phyloP scores from a whole-genome alignment of 2,888 invertebrate species.

The Zygaena filipendulae region DNA sequence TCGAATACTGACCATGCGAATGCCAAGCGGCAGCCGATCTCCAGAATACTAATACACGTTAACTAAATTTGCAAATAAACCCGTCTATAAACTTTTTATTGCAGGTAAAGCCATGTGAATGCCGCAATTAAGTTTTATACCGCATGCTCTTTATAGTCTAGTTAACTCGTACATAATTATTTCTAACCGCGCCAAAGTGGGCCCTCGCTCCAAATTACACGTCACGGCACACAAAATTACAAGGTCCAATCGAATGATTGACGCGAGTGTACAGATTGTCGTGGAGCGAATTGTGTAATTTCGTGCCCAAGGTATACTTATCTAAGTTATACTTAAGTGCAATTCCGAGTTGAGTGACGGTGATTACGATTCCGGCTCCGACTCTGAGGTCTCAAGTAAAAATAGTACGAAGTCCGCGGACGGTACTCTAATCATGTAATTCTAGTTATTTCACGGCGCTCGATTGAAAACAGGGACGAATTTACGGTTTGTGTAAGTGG shows the following conservation, averaged over 20 bases:
- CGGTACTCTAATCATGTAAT: slow-evolving; percentile 43
- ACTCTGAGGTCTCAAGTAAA: slow-evolving; percentile 35
- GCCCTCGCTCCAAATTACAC: background rate
- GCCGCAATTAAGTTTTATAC: no score
- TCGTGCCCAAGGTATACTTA: slow-evolving; percentile 27
- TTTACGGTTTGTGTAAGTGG: slow-evolving; percentile 12
- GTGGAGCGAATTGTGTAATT: slow-evolving; percentile 21
- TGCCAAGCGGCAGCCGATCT: no score
- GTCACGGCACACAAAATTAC: background rate
- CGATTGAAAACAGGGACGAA: slow-evolving; percentile 38
- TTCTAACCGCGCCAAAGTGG: no score
- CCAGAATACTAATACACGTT: no score
- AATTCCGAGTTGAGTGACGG: slow-evolving; percentile 33
- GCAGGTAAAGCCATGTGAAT: no score
- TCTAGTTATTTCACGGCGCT: slow-evolving; percentile 38
- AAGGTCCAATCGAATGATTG: slow-evolving; percentile 6
- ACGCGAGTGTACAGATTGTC: slow-evolving; percentile 11
- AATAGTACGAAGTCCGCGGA: slow-evolving; percentile 31
- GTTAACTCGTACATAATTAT: no score
- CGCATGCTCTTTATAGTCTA: no score
- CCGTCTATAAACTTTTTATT: no score
- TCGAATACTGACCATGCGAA: no score
- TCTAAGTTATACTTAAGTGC: slow-evolving; percentile 34
- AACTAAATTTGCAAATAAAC: no score
- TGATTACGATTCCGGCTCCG: slow-evolving; percentile 30